phyloP scores from a whole-genome alignment of 2,888 invertebrate genomes.

The Hesperia comma region DNA sequence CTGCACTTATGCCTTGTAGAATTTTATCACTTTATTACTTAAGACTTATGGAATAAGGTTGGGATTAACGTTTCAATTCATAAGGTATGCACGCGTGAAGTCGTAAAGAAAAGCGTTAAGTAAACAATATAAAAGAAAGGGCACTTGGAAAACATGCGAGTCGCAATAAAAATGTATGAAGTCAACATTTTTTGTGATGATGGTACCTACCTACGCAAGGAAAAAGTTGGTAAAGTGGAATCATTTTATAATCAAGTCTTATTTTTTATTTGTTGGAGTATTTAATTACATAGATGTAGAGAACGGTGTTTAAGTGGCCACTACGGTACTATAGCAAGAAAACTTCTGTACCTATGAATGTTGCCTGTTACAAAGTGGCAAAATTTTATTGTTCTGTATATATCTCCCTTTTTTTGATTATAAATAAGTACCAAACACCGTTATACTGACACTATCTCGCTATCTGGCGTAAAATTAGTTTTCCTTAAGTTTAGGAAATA shows the following conservation, averaged over 20 bases:
- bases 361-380: too few relatives aligned
- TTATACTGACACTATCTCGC: too few relatives aligned
- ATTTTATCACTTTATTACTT: constrained; percentile 4
- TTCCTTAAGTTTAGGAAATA: too few relatives aligned
- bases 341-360: too few relatives aligned
- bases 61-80: neutral
- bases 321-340: neutral
- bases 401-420: too few relatives aligned
- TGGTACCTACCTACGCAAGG: neutral
- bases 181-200: neutral
- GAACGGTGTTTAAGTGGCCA: neutral
- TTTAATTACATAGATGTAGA: too few relatives aligned
- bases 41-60: neutral
- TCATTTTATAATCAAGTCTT: neutral
- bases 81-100: neutral
- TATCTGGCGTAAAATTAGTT: too few relatives aligned
- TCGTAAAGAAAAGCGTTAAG: constrained; percentile 30
- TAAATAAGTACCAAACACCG: too few relatives aligned
- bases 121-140: constrained; percentile 24
- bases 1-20: neutral
- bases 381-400: too few relatives aligned
- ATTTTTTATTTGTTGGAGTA: neutral
- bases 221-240: neutral
- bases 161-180: constrained; percentile 9
- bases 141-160: constrained; percentile 10